These are phyloP conservation scores for Papilio elwesi DNA, from an alignment of 2,888 invertebrate genomes.

Conservation along the genomic window DNA sequence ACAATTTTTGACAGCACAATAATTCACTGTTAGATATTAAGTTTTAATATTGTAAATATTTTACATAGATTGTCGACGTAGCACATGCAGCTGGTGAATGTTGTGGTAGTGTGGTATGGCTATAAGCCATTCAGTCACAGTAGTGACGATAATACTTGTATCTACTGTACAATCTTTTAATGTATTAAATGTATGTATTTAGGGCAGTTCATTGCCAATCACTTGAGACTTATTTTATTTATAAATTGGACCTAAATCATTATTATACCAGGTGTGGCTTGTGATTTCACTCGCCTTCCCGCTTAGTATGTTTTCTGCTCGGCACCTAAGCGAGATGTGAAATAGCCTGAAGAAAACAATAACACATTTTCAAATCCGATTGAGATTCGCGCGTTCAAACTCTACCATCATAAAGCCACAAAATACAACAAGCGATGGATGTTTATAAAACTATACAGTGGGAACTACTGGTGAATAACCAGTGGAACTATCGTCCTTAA, in stretches of 20 bases:
- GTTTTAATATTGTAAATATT: constrained; percentile 8
- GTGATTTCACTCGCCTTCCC: no score
- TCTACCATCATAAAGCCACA: no score
- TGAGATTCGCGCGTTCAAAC: no score
- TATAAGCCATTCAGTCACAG: constrained; percentile 15
- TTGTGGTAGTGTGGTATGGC: background rate
- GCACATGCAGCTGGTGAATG: constrained; percentile 14
- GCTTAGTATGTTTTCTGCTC: no score
- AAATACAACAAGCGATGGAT: background rate
- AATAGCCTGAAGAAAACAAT: no score
- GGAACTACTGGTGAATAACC: no score
- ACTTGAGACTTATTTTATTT: constrained; percentile 44
- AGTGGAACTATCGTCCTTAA: no score
- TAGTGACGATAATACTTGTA: constrained; percentile 20
- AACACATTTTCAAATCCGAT: no score
- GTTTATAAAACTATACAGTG: background rate
- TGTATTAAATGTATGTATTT: constrained; percentile 20
- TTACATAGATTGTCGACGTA: constrained; percentile 12
- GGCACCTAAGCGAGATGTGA: no score
- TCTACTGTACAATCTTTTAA: constrained; percentile 18
- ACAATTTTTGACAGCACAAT: constrained; percentile 9
- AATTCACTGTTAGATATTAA: background rate
- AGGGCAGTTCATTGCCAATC: constrained; percentile 28
- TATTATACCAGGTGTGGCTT: no score
- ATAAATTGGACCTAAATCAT: constrained; percentile 6